Percentiles rank a stretch among this genome's conserved stretches.
Evolutionary conservation across 2,113 vertebrate species (phyloP).

Genomic region (Agelaius tricolor): DNA sequence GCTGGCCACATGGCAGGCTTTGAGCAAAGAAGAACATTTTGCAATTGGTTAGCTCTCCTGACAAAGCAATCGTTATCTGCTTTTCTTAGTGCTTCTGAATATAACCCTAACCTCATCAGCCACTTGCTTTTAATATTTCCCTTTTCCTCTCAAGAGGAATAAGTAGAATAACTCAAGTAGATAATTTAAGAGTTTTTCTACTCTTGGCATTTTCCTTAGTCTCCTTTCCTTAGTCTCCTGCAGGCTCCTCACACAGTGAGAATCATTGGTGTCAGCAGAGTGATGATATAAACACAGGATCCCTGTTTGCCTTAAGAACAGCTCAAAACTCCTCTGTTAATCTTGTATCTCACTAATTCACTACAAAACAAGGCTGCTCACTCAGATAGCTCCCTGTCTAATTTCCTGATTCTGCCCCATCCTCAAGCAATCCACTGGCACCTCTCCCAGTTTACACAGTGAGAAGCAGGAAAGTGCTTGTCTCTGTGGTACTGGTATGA

Average conservation of each 20-base stretch:
- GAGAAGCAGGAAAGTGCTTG: not conserved
- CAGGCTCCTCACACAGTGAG: slow-evolving; percentile 4
- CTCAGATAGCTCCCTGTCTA: slow-evolving; percentile 33
- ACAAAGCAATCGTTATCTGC: not conserved
- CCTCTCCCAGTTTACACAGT: not conserved
- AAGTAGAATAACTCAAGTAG: not conserved
- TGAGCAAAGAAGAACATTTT: not conserved
- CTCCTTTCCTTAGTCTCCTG: not conserved
- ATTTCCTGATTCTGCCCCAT: not conserved
- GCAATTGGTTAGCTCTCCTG: not conserved
- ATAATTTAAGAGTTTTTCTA: not conserved
- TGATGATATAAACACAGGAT: not conserved
- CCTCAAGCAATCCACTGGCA: slow-evolving; percentile 25
- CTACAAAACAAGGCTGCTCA: slow-evolving; percentile 31
- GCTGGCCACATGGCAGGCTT: slow-evolving; percentile 63
- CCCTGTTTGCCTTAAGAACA: not conserved
- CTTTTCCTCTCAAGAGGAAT: not conserved
- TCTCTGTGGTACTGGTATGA: not conserved
- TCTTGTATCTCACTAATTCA: slow-evolving; percentile 28
- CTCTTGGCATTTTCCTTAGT: not conserved
- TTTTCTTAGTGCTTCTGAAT: not conserved
- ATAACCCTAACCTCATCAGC: not conserved
- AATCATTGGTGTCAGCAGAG: not conserved
- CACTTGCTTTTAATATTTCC: not conserved
- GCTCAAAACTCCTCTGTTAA: slow-evolving; percentile 8